Evolutionary conservation across 2,113 vertebrate genomes (phyloP), one percentile per base, ranked within the genome.

Genomic region (Rhipidura dahli): DNA sequence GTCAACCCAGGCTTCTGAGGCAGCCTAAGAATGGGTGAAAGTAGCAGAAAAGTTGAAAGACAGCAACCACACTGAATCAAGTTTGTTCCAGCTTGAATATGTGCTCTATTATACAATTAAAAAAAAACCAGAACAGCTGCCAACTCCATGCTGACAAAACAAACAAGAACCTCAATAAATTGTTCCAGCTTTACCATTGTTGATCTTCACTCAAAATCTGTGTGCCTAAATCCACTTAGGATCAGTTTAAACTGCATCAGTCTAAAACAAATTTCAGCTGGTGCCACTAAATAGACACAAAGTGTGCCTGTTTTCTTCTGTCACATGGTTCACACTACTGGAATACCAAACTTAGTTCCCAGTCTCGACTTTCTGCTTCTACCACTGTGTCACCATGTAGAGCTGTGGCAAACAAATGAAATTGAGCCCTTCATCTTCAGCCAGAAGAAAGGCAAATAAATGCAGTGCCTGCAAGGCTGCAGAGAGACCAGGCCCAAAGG

Each of bases 221-320:
- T 10, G 16, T 54, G 60, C 42, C 71, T 91, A 65, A 84, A 82
- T 51, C n/a, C 14, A 49, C 44, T 72, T 33, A 13, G 89, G 57
- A 53, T 33, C 28, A 39, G 51, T 61, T 93, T 75, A 79, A 81
- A 56, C 28, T 2, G 1, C 40, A 35, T 19, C 65, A n/a, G 10
- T 71, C 63, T 72, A 33, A 35, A 78, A 12, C 14, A n/a, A 35
- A 54, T 54, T 61, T 60, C 66, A 90, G 49, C 9, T 57, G 35
- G 11, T 85, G 47, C n/a, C 39, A 65, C 30, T 50, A 37, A 30
- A 37, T 1, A 79, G 33, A n/a, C 44, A 71, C 0, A 0, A 57
- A 53, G 14, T 26, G 33, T 6, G 6, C 47, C 23, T 60, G 13
- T 28, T 78, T 49, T 54, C 51, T 71, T 49, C 53, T 66, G 35